These are phyloP conservation scores for Tetragnatha versicolor DNA, from an alignment of 1,140 invertebrate genomes.

Conservation along the genomic window DNA sequence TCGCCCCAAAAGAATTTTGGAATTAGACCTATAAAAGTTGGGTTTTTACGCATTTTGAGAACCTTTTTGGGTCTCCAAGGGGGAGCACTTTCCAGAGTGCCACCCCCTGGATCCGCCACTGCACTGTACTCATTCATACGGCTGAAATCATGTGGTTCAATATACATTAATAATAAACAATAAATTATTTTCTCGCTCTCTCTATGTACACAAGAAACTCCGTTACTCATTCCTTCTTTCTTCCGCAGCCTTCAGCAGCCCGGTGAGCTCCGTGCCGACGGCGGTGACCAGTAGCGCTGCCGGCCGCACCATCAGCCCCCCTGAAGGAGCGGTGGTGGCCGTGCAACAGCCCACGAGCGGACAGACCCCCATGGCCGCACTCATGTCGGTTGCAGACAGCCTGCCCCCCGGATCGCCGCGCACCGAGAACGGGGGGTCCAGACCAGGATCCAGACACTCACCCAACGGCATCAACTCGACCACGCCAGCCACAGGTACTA, in stretches of 20 bases:
- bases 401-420: slow-evolving; percentile 51
- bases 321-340: slow-evolving; percentile 42
- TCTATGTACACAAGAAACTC: too few relatives aligned
- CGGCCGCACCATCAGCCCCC: slow-evolving; percentile 22
- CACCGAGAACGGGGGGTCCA: slow-evolving; percentile 42
- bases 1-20: too few relatives aligned
- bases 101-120: too few relatives aligned
- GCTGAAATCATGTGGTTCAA: too few relatives aligned
- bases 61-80: too few relatives aligned
- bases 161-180: too few relatives aligned
- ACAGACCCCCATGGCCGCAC: slow-evolving; percentile 54
- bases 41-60: too few relatives aligned
- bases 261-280: slow-evolving; percentile 43
- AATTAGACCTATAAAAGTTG: too few relatives aligned
- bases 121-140: too few relatives aligned
- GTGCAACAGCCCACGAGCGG: slow-evolving; percentile 31
- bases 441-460: slow-evolving; percentile 51
- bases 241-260: slow-evolving; percentile 36
- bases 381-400: slow-evolving; percentile 55
- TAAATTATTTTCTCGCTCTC: too few relatives aligned
- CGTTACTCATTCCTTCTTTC: too few relatives aligned
- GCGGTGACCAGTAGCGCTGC: slow-evolving; percentile 35
- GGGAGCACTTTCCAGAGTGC: too few relatives aligned
- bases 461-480: slow-evolving; percentile 44
- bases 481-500: slow-evolving; percentile 19